Percentiles rank a stretch among this genome's conserved stretches.
Evolutionary conservation across 2,888 invertebrate species (phyloP).

Genomic region (Clivina fossor): DNA sequence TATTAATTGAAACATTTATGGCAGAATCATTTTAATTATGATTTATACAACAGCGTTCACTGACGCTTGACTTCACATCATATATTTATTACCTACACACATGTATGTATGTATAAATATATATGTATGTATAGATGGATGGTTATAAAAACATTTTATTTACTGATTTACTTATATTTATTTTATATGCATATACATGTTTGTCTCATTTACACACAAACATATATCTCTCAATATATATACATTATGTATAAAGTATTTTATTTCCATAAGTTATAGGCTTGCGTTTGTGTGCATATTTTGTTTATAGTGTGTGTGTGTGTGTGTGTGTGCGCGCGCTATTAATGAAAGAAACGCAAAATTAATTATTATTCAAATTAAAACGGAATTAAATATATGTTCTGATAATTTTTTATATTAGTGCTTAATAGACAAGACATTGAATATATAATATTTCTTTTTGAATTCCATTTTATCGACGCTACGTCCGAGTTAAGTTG

Average conservation of each 20-base stretch:
- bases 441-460: no score
- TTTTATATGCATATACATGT: conserved; percentile 5
- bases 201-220: background rate
- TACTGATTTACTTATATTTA: conserved; percentile 15
- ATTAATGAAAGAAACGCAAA: conserved; percentile 20
- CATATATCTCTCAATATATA: no score
- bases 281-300: no score
- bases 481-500: no score
- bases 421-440: no score
- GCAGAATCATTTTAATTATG: conserved; percentile 28
- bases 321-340: no score
- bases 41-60: conserved; percentile 22
- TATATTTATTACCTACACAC: no score
- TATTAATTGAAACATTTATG: conserved; percentile 31
- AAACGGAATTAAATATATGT: conserved; percentile 22
- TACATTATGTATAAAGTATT: no score
- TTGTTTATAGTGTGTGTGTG: no score
- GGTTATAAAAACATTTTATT: background rate
- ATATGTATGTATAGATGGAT: background rate
- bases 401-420: conserved; percentile 8
- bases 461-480: no score
- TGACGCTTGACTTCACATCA: no score
- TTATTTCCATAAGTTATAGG: no score
- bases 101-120: conserved; percentile 4
- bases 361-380: conserved; percentile 28